Evolutionary conservation across 2,113 vertebrate species (phyloP).

Genomic region (Chinchilla lanigera): DNA sequence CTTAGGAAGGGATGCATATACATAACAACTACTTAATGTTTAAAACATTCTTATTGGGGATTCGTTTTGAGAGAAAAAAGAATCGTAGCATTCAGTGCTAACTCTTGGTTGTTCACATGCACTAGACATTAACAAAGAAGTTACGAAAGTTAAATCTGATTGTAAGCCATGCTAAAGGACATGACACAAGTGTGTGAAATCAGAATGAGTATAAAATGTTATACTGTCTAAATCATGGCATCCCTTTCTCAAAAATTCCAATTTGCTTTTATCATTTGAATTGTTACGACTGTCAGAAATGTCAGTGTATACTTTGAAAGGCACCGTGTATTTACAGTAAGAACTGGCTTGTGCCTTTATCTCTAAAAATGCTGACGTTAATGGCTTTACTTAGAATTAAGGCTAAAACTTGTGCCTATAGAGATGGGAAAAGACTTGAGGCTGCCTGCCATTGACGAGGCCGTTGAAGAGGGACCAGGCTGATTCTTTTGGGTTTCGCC

Average conservation of each 20-base stretch:
- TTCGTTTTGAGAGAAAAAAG: slow-evolving; percentile 35
- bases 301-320: slow-evolving; percentile 40
- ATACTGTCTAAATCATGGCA: not conserved
- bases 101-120: not conserved
- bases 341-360: slow-evolving; percentile 4
- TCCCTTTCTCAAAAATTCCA: slow-evolving; percentile 21
- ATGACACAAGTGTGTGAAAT: not conserved
- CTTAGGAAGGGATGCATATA: slow-evolving; percentile 21
- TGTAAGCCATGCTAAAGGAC: not conserved
- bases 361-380: not conserved
- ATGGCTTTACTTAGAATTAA: slow-evolving; percentile 15
- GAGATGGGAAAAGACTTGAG: not conserved
- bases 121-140: slow-evolving; percentile 20
- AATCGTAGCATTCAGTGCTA: not conserved
- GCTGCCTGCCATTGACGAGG: not conserved
- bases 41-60: slow-evolving; percentile 56
- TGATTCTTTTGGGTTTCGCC: not conserved
- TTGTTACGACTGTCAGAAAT: not conserved
- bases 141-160: not conserved
- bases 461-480: not conserved
- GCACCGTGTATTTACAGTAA: not conserved
- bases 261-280: slow-evolving; percentile 42
- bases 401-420: not conserved
- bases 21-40: slow-evolving; percentile 29
- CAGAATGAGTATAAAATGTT: not conserved